Evolutionary conservation across 2,797 vertebrate genomes (phyloP).

Genomic region (Neomorphus geoffroyi): DNA sequence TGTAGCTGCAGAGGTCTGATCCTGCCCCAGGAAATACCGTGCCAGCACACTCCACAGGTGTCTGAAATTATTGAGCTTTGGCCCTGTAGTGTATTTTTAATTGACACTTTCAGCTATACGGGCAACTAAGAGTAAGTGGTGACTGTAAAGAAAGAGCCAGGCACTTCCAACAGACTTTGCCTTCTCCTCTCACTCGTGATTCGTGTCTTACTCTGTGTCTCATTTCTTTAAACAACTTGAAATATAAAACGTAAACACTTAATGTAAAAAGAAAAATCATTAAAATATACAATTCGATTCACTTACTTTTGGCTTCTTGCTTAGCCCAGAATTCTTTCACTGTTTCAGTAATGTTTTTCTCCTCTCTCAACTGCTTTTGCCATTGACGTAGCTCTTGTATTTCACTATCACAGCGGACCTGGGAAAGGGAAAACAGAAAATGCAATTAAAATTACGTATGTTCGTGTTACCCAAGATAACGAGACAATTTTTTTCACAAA

Average conservation of each 20-base stretch:
- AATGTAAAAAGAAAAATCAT: neutral
- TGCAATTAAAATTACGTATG: neutral
- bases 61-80: neutral
- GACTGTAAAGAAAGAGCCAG: neutral
- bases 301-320: conserved; percentile 85
- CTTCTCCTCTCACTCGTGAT: neutral
- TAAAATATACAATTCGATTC: neutral
- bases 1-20: neutral
- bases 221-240: neutral
- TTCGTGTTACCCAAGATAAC: neutral
- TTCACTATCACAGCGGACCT: conserved; percentile 84
- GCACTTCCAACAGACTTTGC: neutral
- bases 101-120: neutral
- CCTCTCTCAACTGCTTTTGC: conserved; percentile 86
- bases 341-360: conserved; percentile 78
- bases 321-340: conserved; percentile 85
- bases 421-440: neutral
- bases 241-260: neutral
- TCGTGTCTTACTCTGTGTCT: neutral
- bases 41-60: neutral
- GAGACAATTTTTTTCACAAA: neutral
- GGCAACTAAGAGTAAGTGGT: neutral
- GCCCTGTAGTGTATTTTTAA: neutral
- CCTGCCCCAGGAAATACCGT: neutral
- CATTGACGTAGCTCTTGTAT: conserved; percentile 90